Evolutionary conservation across 2,888 invertebrate genomes (phyloP).

Genomic region (Monochamus alternatus): DNA sequence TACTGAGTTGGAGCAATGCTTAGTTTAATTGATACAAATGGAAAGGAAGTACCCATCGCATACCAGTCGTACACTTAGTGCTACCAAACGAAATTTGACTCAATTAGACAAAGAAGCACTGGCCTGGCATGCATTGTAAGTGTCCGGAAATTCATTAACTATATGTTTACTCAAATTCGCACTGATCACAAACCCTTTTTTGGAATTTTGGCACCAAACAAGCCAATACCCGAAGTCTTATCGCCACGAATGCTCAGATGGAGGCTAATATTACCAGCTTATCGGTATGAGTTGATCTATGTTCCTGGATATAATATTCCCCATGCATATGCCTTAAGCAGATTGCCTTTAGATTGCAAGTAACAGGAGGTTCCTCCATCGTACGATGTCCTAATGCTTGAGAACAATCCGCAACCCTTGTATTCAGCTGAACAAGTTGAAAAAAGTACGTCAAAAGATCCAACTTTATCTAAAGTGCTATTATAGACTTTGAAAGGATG

Average conservation of each 20-base stretch:
- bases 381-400: too few species aligned
- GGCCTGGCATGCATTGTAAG: constrained; percentile 2
- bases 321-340: constrained; percentile 11
- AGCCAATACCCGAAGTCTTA: too few species aligned
- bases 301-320: constrained; percentile 6
- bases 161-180: neutral
- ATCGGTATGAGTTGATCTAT: constrained; percentile 20
- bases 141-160: constrained; percentile 10
- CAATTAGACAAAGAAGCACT: constrained; percentile 13
- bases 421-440: too few species aligned
- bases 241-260: constrained; percentile 26
- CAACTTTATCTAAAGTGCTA: too few species aligned
- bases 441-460: too few species aligned
- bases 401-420: too few species aligned
- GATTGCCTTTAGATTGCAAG: neutral
- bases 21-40: too few species aligned
- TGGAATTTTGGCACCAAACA: too few species aligned
- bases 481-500: too few species aligned
- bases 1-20: neutral
- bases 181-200: too few species aligned
- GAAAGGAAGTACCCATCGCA: too few species aligned
- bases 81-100: constrained; percentile 16
- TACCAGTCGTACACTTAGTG: too few species aligned
- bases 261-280: constrained; percentile 20
- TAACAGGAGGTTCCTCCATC: neutral